These are phyloP conservation scores for Germaria angustata DNA, from an alignment of 2,888 invertebrate species.

Conservation along the genomic window DNA sequence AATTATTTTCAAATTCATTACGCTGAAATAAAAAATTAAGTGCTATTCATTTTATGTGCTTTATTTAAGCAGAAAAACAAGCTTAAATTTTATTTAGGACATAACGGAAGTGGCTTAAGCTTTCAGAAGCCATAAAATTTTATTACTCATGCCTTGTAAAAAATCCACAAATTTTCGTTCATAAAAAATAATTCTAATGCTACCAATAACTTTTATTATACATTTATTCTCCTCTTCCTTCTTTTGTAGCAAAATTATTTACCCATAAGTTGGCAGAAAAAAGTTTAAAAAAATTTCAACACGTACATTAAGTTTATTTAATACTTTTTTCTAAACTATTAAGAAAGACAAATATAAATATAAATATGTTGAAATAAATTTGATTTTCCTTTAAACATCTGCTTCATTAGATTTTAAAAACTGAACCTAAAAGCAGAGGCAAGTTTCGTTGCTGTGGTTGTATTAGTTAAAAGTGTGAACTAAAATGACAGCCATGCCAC, in stretches of 20 bases:
- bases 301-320: constrained; percentile 6
- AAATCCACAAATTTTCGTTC: too few relatives aligned
- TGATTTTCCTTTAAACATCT: constrained; percentile 16
- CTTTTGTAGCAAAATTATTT: not conserved
- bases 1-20: constrained; percentile 7
- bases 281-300: not conserved
- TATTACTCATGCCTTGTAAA: not conserved
- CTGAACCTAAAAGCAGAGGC: not conserved
- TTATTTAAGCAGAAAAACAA: not conserved
- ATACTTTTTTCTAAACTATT: not conserved
- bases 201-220: constrained; percentile 2
- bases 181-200: not conserved
- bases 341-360: not conserved
- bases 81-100: not conserved
- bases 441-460: not conserved
- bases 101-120: constrained; percentile 7
- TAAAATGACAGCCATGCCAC: constrained; percentile 42
- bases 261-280: not conserved
- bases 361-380: not conserved
- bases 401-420: constrained; percentile 1
- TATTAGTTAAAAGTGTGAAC: constrained; percentile 53
- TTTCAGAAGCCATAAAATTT: not conserved
- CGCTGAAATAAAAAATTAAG: not conserved
- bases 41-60: not conserved
- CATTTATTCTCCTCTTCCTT: not conserved